phyloP scores from a whole-genome alignment of 2,113 vertebrate species.

The Nyctibius bracteatus region DNA sequence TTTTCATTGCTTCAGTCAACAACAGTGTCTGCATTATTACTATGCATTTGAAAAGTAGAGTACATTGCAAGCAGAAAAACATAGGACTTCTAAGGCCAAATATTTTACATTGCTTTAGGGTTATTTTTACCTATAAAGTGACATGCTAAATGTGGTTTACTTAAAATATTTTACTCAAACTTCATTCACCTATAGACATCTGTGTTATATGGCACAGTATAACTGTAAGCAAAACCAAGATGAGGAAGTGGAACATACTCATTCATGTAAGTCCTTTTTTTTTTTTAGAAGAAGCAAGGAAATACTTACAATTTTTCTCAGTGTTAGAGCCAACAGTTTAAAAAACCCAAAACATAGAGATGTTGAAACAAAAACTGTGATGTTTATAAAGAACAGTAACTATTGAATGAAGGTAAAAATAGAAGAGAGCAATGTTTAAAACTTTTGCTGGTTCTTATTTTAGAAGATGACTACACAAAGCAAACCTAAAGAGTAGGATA shows the following conservation, averaged over 20 bases:
- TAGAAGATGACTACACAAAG: slow-evolving; percentile 80
- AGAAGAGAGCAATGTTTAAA: slow-evolving; percentile 60
- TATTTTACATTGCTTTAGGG: neutral
- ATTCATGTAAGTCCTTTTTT: neutral
- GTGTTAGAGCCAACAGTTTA: slow-evolving; percentile 7
- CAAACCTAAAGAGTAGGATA: slow-evolving; percentile 70
- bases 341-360: neutral
- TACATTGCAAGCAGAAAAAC: neutral
- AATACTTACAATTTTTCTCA: slow-evolving; percentile 35
- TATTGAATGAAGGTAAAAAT: slow-evolving; percentile 72
- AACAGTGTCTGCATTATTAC: neutral
- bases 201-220: neutral
- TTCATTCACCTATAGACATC: slow-evolving; percentile 12
- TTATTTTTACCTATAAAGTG: slow-evolving; percentile 19
- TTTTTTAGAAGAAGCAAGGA: slow-evolving; percentile 37
- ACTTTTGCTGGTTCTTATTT: slow-evolving; percentile 70
- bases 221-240: neutral
- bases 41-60: neutral
- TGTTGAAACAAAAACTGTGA: slow-evolving; percentile 38
- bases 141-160: neutral
- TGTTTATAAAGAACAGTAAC: slow-evolving; percentile 56
- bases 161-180: neutral
- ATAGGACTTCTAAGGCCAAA: neutral
- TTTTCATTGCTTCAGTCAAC: slow-evolving; percentile 10
- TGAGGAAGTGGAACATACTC: neutral